phyloP scores from a whole-genome alignment of 2,888 invertebrate species.

The Luperina nickerlii region DNA sequence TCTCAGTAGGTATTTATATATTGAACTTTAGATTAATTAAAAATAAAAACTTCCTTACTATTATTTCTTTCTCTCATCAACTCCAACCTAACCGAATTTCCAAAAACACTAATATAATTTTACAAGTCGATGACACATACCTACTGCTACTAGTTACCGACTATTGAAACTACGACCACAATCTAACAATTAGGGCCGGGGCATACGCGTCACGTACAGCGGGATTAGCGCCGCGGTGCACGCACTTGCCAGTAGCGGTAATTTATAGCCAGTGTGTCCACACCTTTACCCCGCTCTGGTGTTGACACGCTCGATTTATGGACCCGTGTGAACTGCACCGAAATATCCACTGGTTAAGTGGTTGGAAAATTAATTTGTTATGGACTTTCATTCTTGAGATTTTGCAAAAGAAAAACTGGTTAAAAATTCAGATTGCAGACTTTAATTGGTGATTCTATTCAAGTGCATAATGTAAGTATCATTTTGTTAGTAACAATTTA shows the following conservation, averaged over 20 bases:
- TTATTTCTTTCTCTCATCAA: conserved; percentile 7
- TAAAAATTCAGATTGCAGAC: background rate
- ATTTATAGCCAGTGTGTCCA: conserved; percentile 81
- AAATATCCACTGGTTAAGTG: conserved; percentile 60
- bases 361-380: conserved; percentile 27
- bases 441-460: background rate
- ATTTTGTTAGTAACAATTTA: background rate
- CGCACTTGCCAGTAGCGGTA: conserved; percentile 74
- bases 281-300: conserved; percentile 82
- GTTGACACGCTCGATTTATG: conserved; percentile 82
- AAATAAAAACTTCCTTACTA: no score
- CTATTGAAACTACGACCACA: conserved; percentile 66
- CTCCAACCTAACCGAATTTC: conserved; percentile 27
- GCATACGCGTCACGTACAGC: conserved; percentile 73
- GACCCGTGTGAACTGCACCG: conserved; percentile 73
- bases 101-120: conserved; percentile 35
- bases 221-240: conserved; percentile 76
- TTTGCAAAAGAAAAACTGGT: background rate
- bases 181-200: conserved; percentile 70
- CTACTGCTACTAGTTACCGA: conserved; percentile 52
- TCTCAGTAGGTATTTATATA: background rate
- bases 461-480: background rate
- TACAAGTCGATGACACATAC: conserved; percentile 7
- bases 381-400: background rate
- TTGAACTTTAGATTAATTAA: background rate